Base-by-base conservation (phyloP, 2,888 invertebrate species). In the Eristalis tenax region DNA sequence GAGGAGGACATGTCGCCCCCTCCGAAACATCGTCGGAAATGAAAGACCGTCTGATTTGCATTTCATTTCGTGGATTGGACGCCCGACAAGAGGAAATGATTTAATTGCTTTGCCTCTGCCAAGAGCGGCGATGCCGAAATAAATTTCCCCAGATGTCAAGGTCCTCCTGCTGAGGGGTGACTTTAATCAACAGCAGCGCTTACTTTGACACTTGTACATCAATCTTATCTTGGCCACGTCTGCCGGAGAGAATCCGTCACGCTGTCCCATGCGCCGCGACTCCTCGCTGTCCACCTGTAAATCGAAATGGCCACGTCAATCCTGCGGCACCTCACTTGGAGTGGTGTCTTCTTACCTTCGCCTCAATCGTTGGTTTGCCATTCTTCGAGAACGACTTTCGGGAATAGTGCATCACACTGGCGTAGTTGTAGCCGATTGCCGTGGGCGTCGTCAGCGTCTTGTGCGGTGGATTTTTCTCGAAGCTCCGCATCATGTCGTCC, bases 371-470 rank as follows among this genome's bases (percentile, higher is more conserved):
- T 8, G 95, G 95, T 90, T 94, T 93, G 0, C 95, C 94, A 91
- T 97, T 97, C 73, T 91, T 94, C 0, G 96, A 95, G 92, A 97
- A 97, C 8, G 97, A 96, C 26, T 94, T 95, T 59, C 94, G 94
- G 0, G 96, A 96, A 92, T 97, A 97, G 90, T 97, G 97, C 97
- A 97, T 96, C 0, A 97, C 96, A 89, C 97, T 97, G 89, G 94
- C 94, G 92, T 96, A 97, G 91, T 97, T 97, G 90, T 97, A 97
- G 0, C 94, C 93, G 0, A 97, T 94, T 0, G 96, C 96, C 90
- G 94, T 94, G 95, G 50, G 94, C 93, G 0, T n/a, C n/a, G n/a
- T n/a, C n/a, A n/a, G 95, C 94, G 10, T 93, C 38, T 38, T 93
- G 13, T 92, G 92, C 8, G 93, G 90, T 5, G 94, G 89, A 0